phyloP scores from a whole-genome alignment of 2,888 invertebrate genomes.

The Plemyria rubiginata region DNA sequence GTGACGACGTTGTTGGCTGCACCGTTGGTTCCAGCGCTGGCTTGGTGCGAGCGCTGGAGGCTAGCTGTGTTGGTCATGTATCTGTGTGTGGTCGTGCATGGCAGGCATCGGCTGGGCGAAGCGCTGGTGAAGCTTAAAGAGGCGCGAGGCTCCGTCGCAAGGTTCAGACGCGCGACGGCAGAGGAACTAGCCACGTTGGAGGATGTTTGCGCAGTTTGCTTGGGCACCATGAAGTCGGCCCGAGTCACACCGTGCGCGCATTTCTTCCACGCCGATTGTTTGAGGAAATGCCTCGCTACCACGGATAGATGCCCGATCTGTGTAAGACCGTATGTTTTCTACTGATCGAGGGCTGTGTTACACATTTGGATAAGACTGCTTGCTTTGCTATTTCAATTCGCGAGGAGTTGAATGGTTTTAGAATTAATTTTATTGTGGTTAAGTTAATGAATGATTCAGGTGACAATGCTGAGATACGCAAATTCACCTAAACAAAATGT shows the following conservation, averaged over 20 bases:
- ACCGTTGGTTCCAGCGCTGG: constrained; percentile 83
- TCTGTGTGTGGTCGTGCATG: constrained; percentile 87
- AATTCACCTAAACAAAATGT: too few relatives aligned
- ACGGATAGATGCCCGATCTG: constrained; percentile 91
- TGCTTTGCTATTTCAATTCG: constrained; percentile 42
- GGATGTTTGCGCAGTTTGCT: constrained; percentile 92
- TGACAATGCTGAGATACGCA: background rate
- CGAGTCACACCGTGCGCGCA: constrained; percentile 92
- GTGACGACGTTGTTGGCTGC: constrained; percentile 85
- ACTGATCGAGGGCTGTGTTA: constrained; percentile 57
- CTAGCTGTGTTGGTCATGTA: constrained; percentile 86
- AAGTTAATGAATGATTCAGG: constrained; percentile 16
- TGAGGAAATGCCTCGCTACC: constrained; percentile 89
- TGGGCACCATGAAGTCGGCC: constrained; percentile 88
- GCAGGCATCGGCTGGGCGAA: constrained; percentile 86
- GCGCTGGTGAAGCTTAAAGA: constrained; percentile 82
- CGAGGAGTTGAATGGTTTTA: constrained; percentile 38
- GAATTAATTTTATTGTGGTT: constrained; percentile 41
- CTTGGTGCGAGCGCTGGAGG: constrained; percentile 84
- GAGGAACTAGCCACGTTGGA: constrained; percentile 89
- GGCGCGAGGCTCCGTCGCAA: constrained; percentile 86
- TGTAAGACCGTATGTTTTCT: constrained; percentile 87
- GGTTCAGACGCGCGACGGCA: constrained; percentile 86
- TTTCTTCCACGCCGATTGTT: constrained; percentile 91
- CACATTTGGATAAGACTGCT: constrained; percentile 64